Conservation (phyloP, 2,797 vertebrate species). For the Agapornis canus region DNA sequence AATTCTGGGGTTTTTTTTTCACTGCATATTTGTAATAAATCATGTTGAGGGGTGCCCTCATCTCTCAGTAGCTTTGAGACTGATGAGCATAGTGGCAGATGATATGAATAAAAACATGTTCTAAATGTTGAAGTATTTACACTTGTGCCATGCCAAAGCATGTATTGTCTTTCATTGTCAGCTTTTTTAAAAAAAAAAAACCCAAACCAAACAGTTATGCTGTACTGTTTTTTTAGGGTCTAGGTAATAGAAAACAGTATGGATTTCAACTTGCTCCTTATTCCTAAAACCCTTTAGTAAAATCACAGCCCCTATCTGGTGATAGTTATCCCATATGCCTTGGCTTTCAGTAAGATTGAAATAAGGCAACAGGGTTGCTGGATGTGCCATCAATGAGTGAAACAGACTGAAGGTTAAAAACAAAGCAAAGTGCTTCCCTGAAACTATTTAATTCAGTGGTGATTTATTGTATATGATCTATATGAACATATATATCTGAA, state of each 20-base stretch:
- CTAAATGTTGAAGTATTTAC: not conserved
- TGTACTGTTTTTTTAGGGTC: not conserved
- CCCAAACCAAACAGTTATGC: not conserved
- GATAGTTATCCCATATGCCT: not conserved
- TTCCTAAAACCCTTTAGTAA: not conserved
- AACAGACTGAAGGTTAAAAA: not conserved
- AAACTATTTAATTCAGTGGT: not conserved
- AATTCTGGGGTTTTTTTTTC: not conserved
- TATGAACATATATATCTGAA: not conserved
- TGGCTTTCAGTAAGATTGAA: not conserved
- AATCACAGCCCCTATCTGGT: not conserved
- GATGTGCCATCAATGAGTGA: not conserved
- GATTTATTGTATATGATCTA: not conserved
- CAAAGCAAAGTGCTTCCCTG: not conserved
- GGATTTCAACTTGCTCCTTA: not conserved
- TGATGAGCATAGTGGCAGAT: not conserved
- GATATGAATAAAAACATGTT: not conserved
- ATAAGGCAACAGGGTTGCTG: not conserved
- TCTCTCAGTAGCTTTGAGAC: not conserved
- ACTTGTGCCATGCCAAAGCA: not conserved
- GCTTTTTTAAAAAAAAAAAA: not conserved
- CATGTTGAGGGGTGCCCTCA: not conserved
- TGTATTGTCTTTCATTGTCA: not conserved
- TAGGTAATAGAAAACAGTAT: not conserved
- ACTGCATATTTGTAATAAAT: not conserved